Percentiles rank a stretch among this genome's conserved stretches.
These are phyloP conservation scores for Rhyzopertha dominica DNA, from an alignment of 1,140 invertebrate species.

Conservation along the genomic window DNA sequence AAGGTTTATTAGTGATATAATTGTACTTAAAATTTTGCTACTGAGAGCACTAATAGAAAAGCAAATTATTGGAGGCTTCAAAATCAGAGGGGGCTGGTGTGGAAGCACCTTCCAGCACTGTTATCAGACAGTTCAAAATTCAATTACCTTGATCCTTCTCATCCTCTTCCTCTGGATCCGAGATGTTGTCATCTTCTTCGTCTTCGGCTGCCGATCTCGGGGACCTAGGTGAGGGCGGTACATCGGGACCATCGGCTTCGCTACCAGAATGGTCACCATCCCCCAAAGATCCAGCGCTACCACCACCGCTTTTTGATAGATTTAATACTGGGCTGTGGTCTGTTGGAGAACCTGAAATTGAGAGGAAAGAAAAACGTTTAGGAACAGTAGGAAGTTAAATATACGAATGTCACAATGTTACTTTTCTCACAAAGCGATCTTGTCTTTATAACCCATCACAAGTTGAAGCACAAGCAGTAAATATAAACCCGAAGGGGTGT, in stretches of 20 bases:
- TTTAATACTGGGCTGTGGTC: conserved; percentile 87
- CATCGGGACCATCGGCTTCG: conserved; percentile 53
- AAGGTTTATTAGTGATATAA: too few species aligned
- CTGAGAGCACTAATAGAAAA: too few species aligned
- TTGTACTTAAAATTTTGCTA: too few species aligned
- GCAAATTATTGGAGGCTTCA: background rate
- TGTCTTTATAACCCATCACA: too few species aligned
- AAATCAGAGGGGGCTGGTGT: background rate
- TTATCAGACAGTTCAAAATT: too few species aligned
- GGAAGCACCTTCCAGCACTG: too few species aligned
- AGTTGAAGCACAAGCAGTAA: too few species aligned
- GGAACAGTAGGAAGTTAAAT: too few species aligned
- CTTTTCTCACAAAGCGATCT: too few species aligned
- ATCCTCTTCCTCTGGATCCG: conserved; percentile 75
- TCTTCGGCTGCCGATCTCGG: conserved; percentile 63
- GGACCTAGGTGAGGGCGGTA: conserved; percentile 51
- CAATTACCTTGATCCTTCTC: conserved; percentile 81
- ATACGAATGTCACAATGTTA: too few species aligned
- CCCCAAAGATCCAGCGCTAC: conserved; percentile 52
- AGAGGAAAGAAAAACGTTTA: too few species aligned
- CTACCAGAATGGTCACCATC: conserved; percentile 58
- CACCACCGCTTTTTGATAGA: conserved; percentile 77
- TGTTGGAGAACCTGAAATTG: conserved; percentile 68
- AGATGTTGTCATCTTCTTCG: conserved; percentile 70
- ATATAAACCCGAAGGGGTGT: too few species aligned